Percentiles rank a stretch among this genome's conserved stretches.
Conservation (phyloP, 2,797 vertebrate species). For the Diglossa cyanea region DNA sequence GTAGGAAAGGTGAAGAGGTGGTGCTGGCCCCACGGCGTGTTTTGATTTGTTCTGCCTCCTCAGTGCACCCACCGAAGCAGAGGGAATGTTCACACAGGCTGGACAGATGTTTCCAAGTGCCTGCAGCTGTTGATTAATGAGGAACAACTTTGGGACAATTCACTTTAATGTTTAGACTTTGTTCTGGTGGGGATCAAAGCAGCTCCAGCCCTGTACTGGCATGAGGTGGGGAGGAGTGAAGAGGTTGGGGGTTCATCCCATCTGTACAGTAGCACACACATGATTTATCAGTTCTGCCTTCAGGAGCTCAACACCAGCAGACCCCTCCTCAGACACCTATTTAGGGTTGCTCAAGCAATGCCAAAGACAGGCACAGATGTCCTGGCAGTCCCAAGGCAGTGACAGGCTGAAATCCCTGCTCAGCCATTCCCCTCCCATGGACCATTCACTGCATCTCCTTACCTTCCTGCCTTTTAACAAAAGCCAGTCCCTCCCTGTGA, state of each 20-base stretch:
- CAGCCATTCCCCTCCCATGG: neutral
- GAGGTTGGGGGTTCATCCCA: neutral
- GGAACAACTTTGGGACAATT: conserved; percentile 70
- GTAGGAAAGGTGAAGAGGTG: neutral
- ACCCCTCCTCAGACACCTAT: neutral
- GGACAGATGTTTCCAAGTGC: conserved; percentile 66
- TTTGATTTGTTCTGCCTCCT: conserved; percentile 30
- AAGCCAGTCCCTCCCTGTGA: neutral
- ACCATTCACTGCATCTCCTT: fast-evolving
- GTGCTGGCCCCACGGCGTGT: neutral
- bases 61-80: conserved; percentile 3
- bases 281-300: neutral
- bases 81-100: conserved; percentile 18
- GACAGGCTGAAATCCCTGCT: neutral
- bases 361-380: neutral
- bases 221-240: neutral
- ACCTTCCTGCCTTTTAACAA: neutral
- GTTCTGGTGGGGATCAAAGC: conserved; percentile 57
- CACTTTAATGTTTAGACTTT: conserved; percentile 53
- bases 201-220: neutral
- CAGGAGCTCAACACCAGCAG: neutral
- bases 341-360: neutral
- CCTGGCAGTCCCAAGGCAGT: neutral
- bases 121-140: conserved; percentile 77
- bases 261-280: neutral